These are phyloP conservation scores for Passer domesticus DNA, from an alignment of 2,113 vertebrate genomes.

Conservation along the genomic window DNA sequence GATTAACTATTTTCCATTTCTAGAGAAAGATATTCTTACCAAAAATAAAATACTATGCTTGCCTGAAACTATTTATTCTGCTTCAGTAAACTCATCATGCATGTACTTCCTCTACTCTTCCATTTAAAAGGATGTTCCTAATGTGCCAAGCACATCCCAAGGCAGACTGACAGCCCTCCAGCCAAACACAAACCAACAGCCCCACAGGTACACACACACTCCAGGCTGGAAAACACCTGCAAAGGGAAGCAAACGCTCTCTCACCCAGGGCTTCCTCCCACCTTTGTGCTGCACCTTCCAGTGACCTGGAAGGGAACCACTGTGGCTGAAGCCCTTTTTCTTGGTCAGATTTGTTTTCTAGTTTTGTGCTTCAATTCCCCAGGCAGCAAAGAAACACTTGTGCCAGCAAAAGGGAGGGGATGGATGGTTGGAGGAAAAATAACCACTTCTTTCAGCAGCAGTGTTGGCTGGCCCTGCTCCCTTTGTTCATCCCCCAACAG, in stretches of 20 bases:
- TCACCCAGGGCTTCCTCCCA: neutral
- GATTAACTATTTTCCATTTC: neutral
- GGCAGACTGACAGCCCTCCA: neutral
- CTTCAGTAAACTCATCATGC: neutral
- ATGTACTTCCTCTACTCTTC: neutral
- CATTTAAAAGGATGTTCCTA: neutral
- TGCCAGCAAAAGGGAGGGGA: neutral
- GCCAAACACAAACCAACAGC: neutral
- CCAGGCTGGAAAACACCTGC: neutral
- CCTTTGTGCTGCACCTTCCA: neutral
- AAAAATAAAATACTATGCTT: neutral
- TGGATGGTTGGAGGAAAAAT: neutral
- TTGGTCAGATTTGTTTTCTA: neutral
- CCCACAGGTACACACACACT: neutral
- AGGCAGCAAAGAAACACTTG: neutral
- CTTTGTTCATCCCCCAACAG: neutral
- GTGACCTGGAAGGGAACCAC: neutral
- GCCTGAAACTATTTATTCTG: neutral
- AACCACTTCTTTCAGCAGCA: neutral
- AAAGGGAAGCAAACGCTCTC: neutral
- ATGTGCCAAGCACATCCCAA: accelerated
- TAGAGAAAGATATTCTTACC: neutral
- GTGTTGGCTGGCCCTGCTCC: neutral
- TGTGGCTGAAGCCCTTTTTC: neutral
- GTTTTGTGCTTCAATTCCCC: neutral